A percentile compares a stretch with the other conserved stretches of the same genome.
Conservation (phyloP, 2,113 vertebrate genomes). For the Ageneiosus marmoratus region DNA sequence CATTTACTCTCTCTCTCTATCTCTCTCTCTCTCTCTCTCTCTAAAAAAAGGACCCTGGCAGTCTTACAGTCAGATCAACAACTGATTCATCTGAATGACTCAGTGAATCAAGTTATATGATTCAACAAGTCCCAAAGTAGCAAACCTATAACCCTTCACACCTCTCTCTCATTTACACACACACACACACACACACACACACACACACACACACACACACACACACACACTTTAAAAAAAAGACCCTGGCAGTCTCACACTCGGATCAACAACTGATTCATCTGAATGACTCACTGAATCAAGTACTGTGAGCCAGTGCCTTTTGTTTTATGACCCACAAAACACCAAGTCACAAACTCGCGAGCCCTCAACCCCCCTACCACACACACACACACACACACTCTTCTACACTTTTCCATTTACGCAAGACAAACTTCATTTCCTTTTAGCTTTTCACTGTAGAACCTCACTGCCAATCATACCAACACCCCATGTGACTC, state of each 20-base stretch:
- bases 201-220: too few species aligned
- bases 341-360: background rate
- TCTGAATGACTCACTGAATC: slow-evolving; percentile 14
- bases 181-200: too few species aligned
- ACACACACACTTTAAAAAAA: background rate
- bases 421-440: slow-evolving; percentile 1
- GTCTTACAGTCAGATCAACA: background rate
- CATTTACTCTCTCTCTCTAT: too few species aligned
- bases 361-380: background rate
- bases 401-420: background rate
- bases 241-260: background rate
- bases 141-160: background rate
- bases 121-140: background rate
- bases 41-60: background rate
- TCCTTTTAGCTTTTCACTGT: background rate
- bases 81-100: background rate
- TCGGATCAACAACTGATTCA: background rate
- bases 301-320: background rate
- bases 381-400: background rate
- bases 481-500: background rate
- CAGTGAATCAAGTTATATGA: background rate
- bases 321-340: background rate
- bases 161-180: background rate
- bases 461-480: background rate
- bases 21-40: too few species aligned